Evolutionary conservation across 2,797 vertebrate genomes (phyloP).

Genomic region (Molossus molossus): DNA sequence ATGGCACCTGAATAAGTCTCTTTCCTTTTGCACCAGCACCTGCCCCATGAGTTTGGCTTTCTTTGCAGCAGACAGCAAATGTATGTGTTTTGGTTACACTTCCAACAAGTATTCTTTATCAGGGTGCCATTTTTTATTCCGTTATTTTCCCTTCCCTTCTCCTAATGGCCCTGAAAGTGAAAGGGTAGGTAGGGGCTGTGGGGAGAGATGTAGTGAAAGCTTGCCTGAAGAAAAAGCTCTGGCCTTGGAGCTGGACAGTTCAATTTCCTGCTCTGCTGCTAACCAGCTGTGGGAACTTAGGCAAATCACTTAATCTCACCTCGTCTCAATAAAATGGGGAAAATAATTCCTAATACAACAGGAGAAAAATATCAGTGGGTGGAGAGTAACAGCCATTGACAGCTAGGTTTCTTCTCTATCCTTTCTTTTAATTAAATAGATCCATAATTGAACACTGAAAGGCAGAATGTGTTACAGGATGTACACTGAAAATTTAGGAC

Average conservation of each 20-base stretch:
- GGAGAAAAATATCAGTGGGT: background rate
- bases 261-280: background rate
- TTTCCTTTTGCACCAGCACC: background rate
- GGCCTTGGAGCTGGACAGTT: background rate
- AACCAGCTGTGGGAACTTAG: background rate
- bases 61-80: background rate
- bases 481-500: slow-evolving; percentile 9
- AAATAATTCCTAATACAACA: background rate
- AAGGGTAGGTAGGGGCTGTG: background rate
- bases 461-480: background rate
- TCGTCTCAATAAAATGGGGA: background rate
- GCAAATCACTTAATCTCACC: background rate
- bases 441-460: background rate
- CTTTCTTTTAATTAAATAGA: background rate
- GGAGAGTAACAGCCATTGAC: background rate
- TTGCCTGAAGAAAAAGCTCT: background rate
- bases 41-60: background rate
- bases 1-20: background rate
- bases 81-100: background rate
- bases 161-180: background rate
- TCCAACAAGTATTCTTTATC: background rate
- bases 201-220: background rate
- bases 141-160: background rate
- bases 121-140: background rate
- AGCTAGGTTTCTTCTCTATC: background rate